phyloP scores from a whole-genome alignment of 2,888 invertebrate species.

The Cosmia trapezina region DNA sequence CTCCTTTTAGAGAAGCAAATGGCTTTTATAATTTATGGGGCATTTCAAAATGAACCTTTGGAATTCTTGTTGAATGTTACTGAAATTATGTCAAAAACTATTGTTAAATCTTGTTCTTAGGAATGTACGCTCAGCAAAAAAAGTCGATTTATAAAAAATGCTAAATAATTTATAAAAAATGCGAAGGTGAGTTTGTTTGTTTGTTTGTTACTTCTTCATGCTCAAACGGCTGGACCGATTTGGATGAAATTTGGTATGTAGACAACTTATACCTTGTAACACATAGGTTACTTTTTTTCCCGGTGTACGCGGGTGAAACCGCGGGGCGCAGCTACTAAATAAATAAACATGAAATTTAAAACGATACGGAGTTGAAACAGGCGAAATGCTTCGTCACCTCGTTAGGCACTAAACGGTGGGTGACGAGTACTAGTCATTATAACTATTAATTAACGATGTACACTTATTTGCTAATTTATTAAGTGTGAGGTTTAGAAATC shows the following conservation, averaged over 20 bases:
- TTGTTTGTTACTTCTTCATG: too few relatives aligned
- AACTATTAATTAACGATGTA: conserved; percentile 54
- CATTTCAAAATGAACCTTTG: not conserved
- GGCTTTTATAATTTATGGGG: conserved; percentile 28
- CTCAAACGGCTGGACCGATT: too few relatives aligned
- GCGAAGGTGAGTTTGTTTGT: too few relatives aligned
- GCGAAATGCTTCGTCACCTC: conserved; percentile 48
- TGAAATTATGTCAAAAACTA: not conserved
- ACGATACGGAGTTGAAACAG: conserved; percentile 27
- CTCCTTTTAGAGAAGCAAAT: conserved; percentile 23
- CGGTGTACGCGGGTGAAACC: too few relatives aligned
- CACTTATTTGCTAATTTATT: conserved; percentile 46
- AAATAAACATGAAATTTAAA: conserved; percentile 19
- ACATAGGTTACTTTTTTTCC: too few relatives aligned
- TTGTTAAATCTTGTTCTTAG: not conserved
- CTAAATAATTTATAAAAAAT: too few relatives aligned
- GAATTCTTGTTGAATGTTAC: not conserved
- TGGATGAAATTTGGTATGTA: too few relatives aligned
- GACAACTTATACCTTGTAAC: too few relatives aligned
- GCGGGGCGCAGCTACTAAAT: too few relatives aligned
- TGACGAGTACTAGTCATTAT: conserved; percentile 42
- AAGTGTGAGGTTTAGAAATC: conserved; percentile 15
- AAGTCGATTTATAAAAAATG: too few relatives aligned
- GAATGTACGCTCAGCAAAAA: not conserved
- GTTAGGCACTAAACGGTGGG: conserved; percentile 38